Conservation (phyloP, 64 coral and sea anemone genomes). For the Platygyra sinensis region DNA sequence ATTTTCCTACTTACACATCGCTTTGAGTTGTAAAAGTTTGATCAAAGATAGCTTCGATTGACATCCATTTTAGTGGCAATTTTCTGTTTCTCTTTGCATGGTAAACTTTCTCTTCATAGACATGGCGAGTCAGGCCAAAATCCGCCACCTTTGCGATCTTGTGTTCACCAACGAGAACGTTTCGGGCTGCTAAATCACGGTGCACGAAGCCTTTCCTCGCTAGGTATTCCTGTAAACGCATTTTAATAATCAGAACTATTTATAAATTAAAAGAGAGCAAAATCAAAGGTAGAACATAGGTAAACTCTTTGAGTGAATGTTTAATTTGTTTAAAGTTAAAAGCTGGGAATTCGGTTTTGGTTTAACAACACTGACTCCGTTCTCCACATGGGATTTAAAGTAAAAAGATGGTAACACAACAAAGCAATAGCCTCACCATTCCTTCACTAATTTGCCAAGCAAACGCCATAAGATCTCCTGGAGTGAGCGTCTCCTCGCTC, state of each 20-base stretch:
- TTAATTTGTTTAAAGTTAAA: no score
- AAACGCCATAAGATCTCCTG: constrained; percentile 76
- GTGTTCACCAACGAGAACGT: constrained; percentile 73
- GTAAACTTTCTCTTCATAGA: constrained; percentile 84
- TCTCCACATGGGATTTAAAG: no score
- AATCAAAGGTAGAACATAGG: no score
- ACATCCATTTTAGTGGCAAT: constrained; percentile 87
- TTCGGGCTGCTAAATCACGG: constrained; percentile 83
- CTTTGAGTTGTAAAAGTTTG: constrained; percentile 79
- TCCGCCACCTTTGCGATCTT: constrained; percentile 81
- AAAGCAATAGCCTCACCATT: constrained; percentile 60
- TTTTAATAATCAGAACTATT: background rate
- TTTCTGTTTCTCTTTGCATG: constrained; percentile 57
- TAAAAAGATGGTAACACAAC: no score
- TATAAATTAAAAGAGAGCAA: background rate
- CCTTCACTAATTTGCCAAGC: constrained; percentile 86
- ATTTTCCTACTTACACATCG: constrained; percentile 71
- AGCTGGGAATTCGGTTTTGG: no score
- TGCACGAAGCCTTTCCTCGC: constrained; percentile 71
- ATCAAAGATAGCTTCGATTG: constrained; percentile 86
- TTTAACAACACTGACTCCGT: no score
- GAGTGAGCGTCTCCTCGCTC: constrained; percentile 50
- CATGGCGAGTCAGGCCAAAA: constrained; percentile 82
- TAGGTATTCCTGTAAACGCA: constrained; percentile 67
- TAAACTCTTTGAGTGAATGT: no score